phyloP scores from a whole-genome alignment of 1,140 invertebrate species.

The Dendroctonus ponderosae region DNA sequence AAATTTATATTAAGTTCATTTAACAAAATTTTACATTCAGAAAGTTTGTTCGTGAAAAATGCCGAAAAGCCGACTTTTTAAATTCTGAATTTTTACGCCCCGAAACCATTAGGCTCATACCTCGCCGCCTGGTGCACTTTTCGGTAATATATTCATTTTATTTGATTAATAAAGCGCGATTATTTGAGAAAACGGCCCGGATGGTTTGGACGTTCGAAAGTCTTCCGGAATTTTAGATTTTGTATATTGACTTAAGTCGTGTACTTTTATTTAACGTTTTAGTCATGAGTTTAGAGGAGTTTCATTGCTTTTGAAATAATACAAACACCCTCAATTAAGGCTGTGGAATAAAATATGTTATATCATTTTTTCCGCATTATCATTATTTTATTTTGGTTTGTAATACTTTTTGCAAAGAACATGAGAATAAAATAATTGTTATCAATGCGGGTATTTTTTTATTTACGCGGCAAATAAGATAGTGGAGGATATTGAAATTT shows the following conservation, averaged over 20 bases:
- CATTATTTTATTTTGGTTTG: too few species aligned
- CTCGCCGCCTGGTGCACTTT: constrained; percentile 17
- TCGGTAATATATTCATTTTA: constrained; percentile 27
- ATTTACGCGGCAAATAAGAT: too few species aligned
- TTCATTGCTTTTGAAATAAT: too few species aligned
- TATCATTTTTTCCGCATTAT: too few species aligned
- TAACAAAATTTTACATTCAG: constrained; percentile 21
- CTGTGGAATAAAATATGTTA: too few species aligned
- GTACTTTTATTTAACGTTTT: too few species aligned
- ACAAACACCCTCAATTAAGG: too few species aligned
- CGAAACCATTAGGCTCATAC: constrained; percentile 24
- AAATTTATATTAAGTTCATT: constrained; percentile 28
- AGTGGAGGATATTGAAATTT: too few species aligned
- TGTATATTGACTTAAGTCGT: background rate
- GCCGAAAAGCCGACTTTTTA: constrained; percentile 17
- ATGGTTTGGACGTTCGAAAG: constrained; percentile 23
- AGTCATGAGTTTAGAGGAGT: too few species aligned
- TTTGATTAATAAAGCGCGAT: constrained; percentile 24
- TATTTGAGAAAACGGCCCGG: constrained; percentile 19
- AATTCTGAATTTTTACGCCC: constrained; percentile 20
- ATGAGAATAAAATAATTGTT: too few species aligned
- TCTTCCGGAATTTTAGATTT: constrained; percentile 15
- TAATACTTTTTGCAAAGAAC: too few species aligned
- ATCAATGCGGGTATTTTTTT: too few species aligned
- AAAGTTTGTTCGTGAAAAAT: constrained; percentile 20